These are phyloP conservation scores for Limnephilus lunatus DNA, from an alignment of 2,888 invertebrate genomes.

Conservation along the genomic window DNA sequence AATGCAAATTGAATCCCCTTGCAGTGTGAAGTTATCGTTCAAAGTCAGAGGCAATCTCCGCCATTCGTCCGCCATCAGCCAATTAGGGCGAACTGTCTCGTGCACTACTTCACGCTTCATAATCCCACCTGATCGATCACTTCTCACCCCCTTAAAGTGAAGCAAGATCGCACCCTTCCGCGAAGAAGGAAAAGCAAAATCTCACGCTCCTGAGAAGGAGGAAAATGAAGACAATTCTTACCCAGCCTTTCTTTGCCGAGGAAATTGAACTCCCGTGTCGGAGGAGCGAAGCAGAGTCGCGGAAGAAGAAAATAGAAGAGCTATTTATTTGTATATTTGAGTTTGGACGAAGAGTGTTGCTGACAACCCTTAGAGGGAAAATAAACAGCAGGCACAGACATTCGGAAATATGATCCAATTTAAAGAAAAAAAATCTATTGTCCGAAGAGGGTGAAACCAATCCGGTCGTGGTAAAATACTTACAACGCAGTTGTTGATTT, in stretches of 20 bases:
- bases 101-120: constrained; percentile 29
- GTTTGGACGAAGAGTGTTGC: background rate
- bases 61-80: constrained; percentile 45
- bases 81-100: constrained; percentile 32
- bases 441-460: background rate
- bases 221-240: background rate
- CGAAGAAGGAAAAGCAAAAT: background rate
- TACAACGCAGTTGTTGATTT: background rate
- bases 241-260: background rate
- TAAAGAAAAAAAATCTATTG: background rate
- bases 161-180: background rate
- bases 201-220: background rate
- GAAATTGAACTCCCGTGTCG: background rate
- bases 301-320: background rate
- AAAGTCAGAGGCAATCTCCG: constrained; percentile 48
- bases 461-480: background rate
- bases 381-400: background rate
- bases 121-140: constrained; percentile 45
- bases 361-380: background rate
- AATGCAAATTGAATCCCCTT: constrained; percentile 50
- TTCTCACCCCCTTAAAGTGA: background rate
- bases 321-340: background rate
- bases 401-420: background rate
- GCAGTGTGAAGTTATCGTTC: constrained; percentile 55
- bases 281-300: background rate